These are phyloP conservation scores for Eurytoma californica DNA, from an alignment of 2,888 invertebrate genomes.

Conservation along the genomic window DNA sequence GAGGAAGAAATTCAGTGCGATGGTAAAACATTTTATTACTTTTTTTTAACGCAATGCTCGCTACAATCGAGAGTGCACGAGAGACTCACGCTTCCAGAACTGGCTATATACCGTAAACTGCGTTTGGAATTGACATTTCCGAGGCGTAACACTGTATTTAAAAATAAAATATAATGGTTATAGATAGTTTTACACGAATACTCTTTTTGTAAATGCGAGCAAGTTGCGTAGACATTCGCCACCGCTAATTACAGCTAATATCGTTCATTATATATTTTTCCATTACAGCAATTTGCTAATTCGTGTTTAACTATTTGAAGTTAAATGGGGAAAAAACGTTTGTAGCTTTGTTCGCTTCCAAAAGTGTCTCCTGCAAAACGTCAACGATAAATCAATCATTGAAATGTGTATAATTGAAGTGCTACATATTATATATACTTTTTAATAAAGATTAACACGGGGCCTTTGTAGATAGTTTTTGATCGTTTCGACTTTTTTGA, in stretches of 20 bases:
- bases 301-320: constrained; percentile 42
- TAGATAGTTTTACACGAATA: constrained; percentile 44
- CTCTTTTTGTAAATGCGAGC: constrained; percentile 10
- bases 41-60: constrained; percentile 11
- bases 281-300: constrained; percentile 11
- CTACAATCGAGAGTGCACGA: constrained; percentile 34
- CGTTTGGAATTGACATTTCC: constrained; percentile 40
- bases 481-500: constrained; percentile 59
- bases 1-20: constrained; percentile 14
- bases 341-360: constrained; percentile 52
- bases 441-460: constrained; percentile 60
- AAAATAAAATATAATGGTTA: constrained; percentile 24
- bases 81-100: constrained; percentile 49
- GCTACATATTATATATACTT: constrained; percentile 44
- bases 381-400: constrained; percentile 46
- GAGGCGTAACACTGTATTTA: constrained; percentile 22
- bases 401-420: constrained; percentile 28
- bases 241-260: neutral
- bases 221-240: too few relatives aligned
- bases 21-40: constrained; percentile 4
- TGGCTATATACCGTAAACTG: constrained; percentile 33
- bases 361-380: constrained; percentile 51
- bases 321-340: constrained; percentile 7
- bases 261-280: neutral
- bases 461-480: constrained; percentile 70